Evolutionary conservation across 1,140 invertebrate genomes (phyloP).

Genomic region (Brachionus plicatilis): DNA sequence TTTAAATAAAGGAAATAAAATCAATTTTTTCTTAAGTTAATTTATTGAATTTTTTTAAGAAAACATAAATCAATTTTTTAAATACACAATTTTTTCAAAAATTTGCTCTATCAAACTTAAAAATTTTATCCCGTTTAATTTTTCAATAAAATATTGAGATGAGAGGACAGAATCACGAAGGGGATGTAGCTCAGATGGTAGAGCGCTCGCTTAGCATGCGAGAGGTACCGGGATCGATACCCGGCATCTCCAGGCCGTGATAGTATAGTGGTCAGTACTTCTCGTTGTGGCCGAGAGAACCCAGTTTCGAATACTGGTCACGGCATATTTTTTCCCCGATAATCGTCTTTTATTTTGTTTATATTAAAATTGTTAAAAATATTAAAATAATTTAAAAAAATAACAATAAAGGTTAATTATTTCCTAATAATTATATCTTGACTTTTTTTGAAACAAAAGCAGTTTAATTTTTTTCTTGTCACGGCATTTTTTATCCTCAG

Average conservation of each 20-base stretch:
- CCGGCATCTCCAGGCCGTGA: conserved; percentile 62
- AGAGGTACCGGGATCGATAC: conserved; percentile 41
- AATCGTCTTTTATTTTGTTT: too few species aligned
- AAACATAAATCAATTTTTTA: background rate
- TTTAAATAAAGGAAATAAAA: background rate
- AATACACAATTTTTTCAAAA: background rate
- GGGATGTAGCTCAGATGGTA: conserved; percentile 44
- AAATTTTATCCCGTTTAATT: too few species aligned
- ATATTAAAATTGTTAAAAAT: too few species aligned
- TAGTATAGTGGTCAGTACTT: conserved; percentile 85
- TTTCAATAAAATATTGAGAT: too few species aligned
- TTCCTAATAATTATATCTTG: too few species aligned
- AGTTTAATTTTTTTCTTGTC: too few species aligned
- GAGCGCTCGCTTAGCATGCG: conserved; percentile 41
- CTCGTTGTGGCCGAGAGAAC: conserved; percentile 86
- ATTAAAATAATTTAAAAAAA: too few species aligned
- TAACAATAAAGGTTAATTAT: too few species aligned
- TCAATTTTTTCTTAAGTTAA: background rate
- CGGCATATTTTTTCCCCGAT: conserved; percentile 69
- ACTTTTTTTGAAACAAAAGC: too few species aligned
- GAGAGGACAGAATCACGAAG: background rate
- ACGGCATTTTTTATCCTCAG: conserved; percentile 70
- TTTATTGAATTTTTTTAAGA: background rate
- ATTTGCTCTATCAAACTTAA: background rate
- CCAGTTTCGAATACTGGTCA: conserved; percentile 89